These are phyloP conservation scores for Stictonetta naevosa DNA, from an alignment of 2,113 vertebrate species.

Conservation along the genomic window DNA sequence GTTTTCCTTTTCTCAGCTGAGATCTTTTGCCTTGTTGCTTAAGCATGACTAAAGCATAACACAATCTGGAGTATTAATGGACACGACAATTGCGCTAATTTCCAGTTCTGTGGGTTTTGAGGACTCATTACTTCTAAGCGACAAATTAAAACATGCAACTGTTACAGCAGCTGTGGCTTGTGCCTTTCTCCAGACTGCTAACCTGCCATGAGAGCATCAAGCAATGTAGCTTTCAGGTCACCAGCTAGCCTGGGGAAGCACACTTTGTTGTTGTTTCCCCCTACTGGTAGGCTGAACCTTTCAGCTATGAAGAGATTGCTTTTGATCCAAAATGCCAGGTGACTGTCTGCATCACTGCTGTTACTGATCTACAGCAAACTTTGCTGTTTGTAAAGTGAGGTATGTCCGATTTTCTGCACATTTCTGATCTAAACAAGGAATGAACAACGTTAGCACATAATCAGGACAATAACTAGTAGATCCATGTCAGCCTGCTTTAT, in stretches of 20 bases:
- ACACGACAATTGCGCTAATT: not conserved
- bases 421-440: not conserved
- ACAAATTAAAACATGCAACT: not conserved
- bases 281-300: not conserved
- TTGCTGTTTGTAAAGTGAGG: not conserved
- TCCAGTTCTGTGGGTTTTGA: not conserved
- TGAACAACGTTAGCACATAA: not conserved
- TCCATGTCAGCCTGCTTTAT: not conserved
- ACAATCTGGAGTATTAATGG: not conserved
- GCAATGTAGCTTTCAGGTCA: not conserved
- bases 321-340: not conserved
- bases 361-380: not conserved
- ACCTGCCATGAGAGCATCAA: not conserved
- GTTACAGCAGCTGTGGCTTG: not conserved
- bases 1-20: not conserved
- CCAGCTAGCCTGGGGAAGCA: not conserved
- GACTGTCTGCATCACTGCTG: accelerated
- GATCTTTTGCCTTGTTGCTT: not conserved
- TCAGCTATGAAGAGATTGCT: not conserved
- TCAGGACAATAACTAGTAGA: not conserved
- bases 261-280: not conserved
- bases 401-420: not conserved
- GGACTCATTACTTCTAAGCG: not conserved
- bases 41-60: not conserved
- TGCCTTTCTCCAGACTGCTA: not conserved